Base-by-base conservation (phyloP, 2,113 vertebrate genomes). In the Dromaius novaehollandiae region DNA sequence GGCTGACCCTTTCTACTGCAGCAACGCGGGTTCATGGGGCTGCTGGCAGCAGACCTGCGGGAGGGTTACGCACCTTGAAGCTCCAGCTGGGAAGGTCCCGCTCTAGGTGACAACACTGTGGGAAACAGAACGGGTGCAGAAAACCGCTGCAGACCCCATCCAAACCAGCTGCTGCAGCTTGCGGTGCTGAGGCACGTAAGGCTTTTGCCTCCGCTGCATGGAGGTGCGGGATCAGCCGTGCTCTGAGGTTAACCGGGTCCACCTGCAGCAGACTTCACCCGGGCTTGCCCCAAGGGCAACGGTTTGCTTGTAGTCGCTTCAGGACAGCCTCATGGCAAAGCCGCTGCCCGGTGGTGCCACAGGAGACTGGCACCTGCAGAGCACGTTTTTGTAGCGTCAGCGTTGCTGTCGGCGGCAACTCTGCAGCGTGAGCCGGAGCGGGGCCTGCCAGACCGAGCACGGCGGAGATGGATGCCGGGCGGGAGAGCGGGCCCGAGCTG, bases 281-380 rank as follows among this genome's bases (percentile, higher is more conserved):
- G 58, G 60, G 6, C n/a, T 42, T 26, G 32, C 4, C 38, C 13
- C 2, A 2, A 11, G 50, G 61, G 60, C 76, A 53, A 44, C 17
- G 50, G 70, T 58, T 96, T 94, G 88, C 88, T 78, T 91, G 16
- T 55, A 48, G 48, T 40, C 11, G 36, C 6, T 40, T 5, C 20
- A 63, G 36, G 93, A 40, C 64, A 68, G 86, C 86, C 79, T 68
- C 40, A 8, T 46, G 68, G 77, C 70, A 93, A 80, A 88, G 64
- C 32, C 48, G 69, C 75, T 79, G 56, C 44, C 76, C 42, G 82
- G 36, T 73, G 61, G 81, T 69, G 70, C 55, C 46, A 36, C 7
- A 40, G 48, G 26, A 46, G 56, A 76, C 61, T 6, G 10, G 21
- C 91, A 4, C 3, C 58, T 25, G 24, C 70, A 42, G 26, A 38